Evolutionary conservation across 2,797 vertebrate genomes (phyloP).

Genomic region (Australoheros facetus): DNA sequence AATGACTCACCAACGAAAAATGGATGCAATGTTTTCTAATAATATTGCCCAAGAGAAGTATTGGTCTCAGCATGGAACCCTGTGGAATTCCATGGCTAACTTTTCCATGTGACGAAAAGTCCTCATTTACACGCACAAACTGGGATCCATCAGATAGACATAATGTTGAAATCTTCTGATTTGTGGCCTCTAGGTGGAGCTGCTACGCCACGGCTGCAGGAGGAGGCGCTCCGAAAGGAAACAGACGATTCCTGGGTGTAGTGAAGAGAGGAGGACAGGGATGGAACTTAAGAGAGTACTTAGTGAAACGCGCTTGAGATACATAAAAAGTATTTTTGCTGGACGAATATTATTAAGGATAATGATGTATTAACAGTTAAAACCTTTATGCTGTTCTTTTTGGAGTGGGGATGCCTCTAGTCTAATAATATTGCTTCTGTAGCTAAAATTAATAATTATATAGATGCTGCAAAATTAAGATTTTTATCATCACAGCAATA

Average conservation of each 20-base stretch:
- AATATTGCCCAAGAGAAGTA: neutral
- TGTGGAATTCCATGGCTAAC: too few relatives aligned
- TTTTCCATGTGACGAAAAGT: too few relatives aligned
- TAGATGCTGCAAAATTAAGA: neutral
- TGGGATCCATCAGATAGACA: neutral
- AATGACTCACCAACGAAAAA: too few relatives aligned
- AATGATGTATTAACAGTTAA: neutral
- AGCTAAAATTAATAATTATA: neutral
- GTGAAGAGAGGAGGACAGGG: neutral
- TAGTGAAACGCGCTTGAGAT: neutral
- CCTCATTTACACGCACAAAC: neutral
- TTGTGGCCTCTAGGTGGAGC: conserved; percentile 41
- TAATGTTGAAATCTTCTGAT: neutral
- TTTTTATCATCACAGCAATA: neutral
- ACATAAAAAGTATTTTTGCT: neutral
- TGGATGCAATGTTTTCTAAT: too few relatives aligned
- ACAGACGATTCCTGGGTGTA: neutral
- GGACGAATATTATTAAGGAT: neutral
- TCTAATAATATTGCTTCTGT: neutral
- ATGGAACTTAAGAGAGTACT: neutral
- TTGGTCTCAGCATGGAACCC: too few relatives aligned
- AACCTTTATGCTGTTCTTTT: neutral
- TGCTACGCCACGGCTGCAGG: neutral
- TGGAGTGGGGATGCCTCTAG: neutral
- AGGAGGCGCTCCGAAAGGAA: neutral